A percentile compares a stretch with the other conserved stretches of the same genome.
Conservation (phyloP, 2,797 vertebrate species). For the Pseudochromis fuscus region DNA sequence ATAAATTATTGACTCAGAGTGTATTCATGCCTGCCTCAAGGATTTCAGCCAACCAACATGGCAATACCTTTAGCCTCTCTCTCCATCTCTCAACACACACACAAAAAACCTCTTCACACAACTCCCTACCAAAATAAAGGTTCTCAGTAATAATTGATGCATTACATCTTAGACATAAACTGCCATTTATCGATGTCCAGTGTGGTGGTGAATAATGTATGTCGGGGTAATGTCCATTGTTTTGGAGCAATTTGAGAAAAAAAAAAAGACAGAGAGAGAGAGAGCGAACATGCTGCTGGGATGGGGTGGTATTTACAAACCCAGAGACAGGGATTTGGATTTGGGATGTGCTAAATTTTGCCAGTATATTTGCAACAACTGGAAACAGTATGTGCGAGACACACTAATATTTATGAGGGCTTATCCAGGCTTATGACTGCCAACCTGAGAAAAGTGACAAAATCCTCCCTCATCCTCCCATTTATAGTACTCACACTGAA, state of each 20-base stretch:
- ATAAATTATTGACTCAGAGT: constrained; percentile 85
- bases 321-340: constrained; percentile 53
- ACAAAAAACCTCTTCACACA: constrained; percentile 53
- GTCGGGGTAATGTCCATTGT: constrained; percentile 32
- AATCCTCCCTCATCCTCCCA: constrained; percentile 79
- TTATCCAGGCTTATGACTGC: constrained; percentile 79
- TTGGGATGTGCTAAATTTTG: constrained; percentile 55
- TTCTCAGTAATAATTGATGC: constrained; percentile 65
- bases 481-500: constrained; percentile 69
- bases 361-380: constrained; percentile 68
- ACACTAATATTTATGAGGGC: constrained; percentile 80
- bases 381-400: constrained; percentile 71
- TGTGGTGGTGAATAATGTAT: constrained; percentile 29
- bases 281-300: constrained; percentile 41
- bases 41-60: constrained; percentile 71
- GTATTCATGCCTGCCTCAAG: constrained; percentile 80
- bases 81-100: constrained; percentile 55
- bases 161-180: constrained; percentile 51
- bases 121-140: constrained; percentile 39
- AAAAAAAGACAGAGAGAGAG: no score
- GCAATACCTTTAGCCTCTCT: constrained; percentile 72
- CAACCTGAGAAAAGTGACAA: constrained; percentile 77
- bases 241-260: constrained; percentile 25
- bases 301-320: constrained; percentile 47
- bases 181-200: constrained; percentile 56